Evolutionary conservation across 2,113 vertebrate species (phyloP).

Genomic region (Mesitornis unicolor): DNA sequence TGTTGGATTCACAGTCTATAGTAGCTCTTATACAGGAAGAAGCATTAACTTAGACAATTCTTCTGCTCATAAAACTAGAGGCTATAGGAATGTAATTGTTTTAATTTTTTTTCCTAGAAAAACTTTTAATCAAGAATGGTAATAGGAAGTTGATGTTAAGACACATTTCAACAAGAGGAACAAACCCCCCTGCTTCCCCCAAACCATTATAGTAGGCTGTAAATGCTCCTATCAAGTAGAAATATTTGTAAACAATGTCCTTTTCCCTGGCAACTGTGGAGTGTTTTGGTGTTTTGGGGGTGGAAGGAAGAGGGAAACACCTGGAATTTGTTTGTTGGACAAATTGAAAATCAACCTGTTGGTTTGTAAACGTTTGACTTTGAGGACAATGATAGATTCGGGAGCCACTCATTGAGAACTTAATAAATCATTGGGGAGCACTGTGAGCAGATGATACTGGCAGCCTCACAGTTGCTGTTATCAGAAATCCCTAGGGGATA

Average conservation of each 20-base stretch:
- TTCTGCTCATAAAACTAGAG: not conserved
- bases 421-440: not conserved
- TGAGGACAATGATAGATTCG: not conserved
- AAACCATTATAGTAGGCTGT: not conserved
- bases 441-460: not conserved
- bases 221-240: not conserved
- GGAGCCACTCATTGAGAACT: not conserved
- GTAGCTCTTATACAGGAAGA: not conserved
- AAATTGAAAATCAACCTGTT: conserved; percentile 30
- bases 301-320: conserved; percentile 48
- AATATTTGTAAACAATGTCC: conserved; percentile 19
- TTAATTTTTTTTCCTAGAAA: not conserved
- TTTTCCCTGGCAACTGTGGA: not conserved
- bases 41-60: not conserved
- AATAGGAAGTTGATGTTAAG: not conserved
- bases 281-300: not conserved
- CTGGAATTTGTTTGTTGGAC: conserved; percentile 31
- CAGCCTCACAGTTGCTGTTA: not conserved
- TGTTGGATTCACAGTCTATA: not conserved
- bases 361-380: not conserved
- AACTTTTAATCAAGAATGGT: not conserved
- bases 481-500: not conserved
- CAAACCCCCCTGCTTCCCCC: not conserved
- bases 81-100: not conserved
- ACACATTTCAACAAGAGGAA: not conserved